Evolutionary conservation across 1,140 invertebrate species (phyloP), one percentile per base, ranked within the genome.

Genomic region (Aphis craccivora): DNA sequence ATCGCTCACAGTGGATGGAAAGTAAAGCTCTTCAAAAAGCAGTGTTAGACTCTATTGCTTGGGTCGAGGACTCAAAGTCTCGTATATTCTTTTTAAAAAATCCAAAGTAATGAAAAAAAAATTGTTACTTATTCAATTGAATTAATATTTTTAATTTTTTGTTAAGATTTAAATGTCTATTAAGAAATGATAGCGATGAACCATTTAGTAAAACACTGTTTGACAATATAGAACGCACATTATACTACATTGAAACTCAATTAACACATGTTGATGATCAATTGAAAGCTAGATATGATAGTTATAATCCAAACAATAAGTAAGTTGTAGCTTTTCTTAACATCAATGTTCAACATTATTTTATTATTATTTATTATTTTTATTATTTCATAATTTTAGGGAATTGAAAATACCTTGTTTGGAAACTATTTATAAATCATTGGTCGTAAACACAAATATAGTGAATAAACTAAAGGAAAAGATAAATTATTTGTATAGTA

Each of bases 41-140:
- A 1, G 91, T 93, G 2, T 86, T 93, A 45, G 91, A 93, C 55
- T 81, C 91, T 40, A 93, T 83, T 40, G 91, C 91, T 86, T 93
- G 91, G 91, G 23, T 93, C 20, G 91, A 93, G 20, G 91, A 93
- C 48, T 93, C 91, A 55, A 93, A 93, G 55, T 93, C 91, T 43
- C 91, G 91, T n/a, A 9, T 93, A n/a, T 93, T 93, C 37, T 93
- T 93, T 93, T 86, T 93, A 30, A 93, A 93, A 84, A 93, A 93
- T 5, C 91, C 91, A 14, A 93, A 55, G 91, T 93, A 93, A 86
- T 11, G 6, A n/a, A 55, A 48, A 35, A 11, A 37, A 35, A n/a
- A 18, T 6, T 2, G 1, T 51, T 53, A 2, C 6, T 55, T 53
- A 20, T n/a, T 30, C 40, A 37, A 30, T 40, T 92, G 43, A 40